These are phyloP conservation scores for Pelobates cultripes DNA, from an alignment of 2,797 vertebrate genomes.

Conservation along the genomic window DNA sequence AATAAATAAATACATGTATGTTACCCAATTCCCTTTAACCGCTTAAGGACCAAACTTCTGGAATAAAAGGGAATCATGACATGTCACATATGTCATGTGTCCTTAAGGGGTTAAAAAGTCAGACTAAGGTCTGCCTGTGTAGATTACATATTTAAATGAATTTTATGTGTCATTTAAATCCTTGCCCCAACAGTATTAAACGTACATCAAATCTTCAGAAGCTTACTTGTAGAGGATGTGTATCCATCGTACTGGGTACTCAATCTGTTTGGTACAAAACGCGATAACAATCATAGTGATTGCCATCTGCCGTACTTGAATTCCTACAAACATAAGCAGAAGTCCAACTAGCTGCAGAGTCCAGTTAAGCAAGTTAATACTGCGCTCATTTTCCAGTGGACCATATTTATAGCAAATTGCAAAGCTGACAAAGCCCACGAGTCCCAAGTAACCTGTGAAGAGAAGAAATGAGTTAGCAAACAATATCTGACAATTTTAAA, in stretches of 20 bases:
- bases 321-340: constrained; percentile 83
- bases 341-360: constrained; percentile 88
- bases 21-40: too few relatives aligned
- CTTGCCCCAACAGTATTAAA: too few relatives aligned
- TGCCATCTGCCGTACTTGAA: constrained; percentile 87
- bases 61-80: too few relatives aligned
- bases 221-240: constrained; percentile 70
- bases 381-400: constrained; percentile 87
- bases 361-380: constrained; percentile 93
- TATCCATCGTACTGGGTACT: constrained; percentile 80
- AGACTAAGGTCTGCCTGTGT: too few relatives aligned
- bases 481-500: too few relatives aligned
- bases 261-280: constrained; percentile 85
- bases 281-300: constrained; percentile 78
- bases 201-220: too few relatives aligned
- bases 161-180: too few relatives aligned
- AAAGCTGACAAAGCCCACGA: constrained; percentile 90
- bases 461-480: neutral
- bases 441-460: constrained; percentile 78
- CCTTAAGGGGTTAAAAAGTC: too few relatives aligned
- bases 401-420: constrained; percentile 91
- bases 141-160: too few relatives aligned
- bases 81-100: too few relatives aligned
- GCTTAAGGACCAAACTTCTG: too few relatives aligned
- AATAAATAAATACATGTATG: too few relatives aligned